Conservation (phyloP, 2,113 vertebrate species). For the Lepisosteus osseus region DNA sequence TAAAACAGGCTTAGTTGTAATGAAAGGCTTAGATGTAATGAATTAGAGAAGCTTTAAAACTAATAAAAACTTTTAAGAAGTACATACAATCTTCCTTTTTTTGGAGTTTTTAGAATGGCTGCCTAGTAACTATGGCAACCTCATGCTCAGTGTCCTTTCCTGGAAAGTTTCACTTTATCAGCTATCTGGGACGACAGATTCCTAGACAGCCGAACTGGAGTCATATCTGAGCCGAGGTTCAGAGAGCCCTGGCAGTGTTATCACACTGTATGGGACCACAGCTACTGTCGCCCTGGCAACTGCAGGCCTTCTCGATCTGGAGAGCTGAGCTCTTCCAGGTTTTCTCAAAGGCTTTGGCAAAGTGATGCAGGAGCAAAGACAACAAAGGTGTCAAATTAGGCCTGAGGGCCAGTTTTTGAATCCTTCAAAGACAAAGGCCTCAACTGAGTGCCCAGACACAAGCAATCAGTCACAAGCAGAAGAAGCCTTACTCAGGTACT, state of each 20-base stretch:
- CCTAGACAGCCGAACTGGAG: constrained; percentile 35
- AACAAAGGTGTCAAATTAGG: too few species aligned
- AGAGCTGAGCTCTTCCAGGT: too few species aligned
- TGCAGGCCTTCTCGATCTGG: background rate
- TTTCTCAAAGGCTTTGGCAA: too few species aligned
- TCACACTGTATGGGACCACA: constrained; percentile 22
- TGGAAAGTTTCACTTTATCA: constrained; percentile 38
- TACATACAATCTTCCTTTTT: constrained; percentile 40
- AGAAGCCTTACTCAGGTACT: too few species aligned
- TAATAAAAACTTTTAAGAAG: constrained; percentile 36
- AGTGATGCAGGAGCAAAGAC: constrained; percentile 15
- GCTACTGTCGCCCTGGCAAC: constrained; percentile 29
- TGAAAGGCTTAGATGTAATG: background rate
- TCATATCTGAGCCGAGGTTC: constrained; percentile 24
- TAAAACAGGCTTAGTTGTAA: background rate
- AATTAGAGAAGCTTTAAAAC: constrained; percentile 23
- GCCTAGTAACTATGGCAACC: constrained; percentile 58
- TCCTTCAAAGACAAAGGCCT: too few species aligned
- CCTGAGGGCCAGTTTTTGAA: too few species aligned
- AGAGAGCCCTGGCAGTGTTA: background rate
- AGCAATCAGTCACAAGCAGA: too few species aligned
- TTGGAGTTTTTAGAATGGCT: constrained; percentile 34
- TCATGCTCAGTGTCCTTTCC: constrained; percentile 35
- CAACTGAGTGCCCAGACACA: too few species aligned
- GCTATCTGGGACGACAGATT: constrained; percentile 35